Base-by-base conservation (phyloP, 2,797 vertebrate species). In the Leptatherina wallacei region DNA sequence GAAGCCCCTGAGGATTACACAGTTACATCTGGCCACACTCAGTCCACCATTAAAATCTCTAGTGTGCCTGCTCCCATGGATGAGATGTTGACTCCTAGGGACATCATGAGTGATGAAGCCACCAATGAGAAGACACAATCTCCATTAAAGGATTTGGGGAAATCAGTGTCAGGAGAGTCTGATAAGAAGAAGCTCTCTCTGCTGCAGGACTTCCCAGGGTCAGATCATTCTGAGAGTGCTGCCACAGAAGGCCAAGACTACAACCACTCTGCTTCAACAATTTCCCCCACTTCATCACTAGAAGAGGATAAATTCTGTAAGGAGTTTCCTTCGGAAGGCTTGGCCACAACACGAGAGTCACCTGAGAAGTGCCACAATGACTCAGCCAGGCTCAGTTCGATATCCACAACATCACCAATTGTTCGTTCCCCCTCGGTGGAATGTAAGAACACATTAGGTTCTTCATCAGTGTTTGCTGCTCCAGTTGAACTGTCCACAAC, bases 161-260 rank as follows among this genome's bases (percentile, higher is more conserved):
- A 93, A 49, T 84, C 92, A 4, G 54, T 92, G 78, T 83, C 94
- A 76, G 95, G 93, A 77, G 96, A 96, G 11, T 94, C 89, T 86
- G 82, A 89, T 6, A 94, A 90, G 84, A 91, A 94, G 73, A 95
- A 90, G 78, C 73, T 95, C 54, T 95, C 95, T 77, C 93, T 94
- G 35, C 87, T 95, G 72, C 90, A 92, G 27, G 93, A 95, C 73
- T 78, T 93, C 40, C 85, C 93, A 49, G 85, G 79, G 57, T 95
- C 94, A 3, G 96, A 97, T 67, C 94, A 89, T 51, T 97, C 96
- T 32, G 96, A 96, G 75, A 98, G 96, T 69, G 95, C 96, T 16
- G 96, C 94, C 69, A 98, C 97, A 18, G 97, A 97, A 73, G 98
- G 97, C n/a, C 96, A 93, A 51, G 96, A 97, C 68, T 99, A 99